phyloP scores from a whole-genome alignment of 1,140 invertebrate species.

The Heterodera schachtii region DNA sequence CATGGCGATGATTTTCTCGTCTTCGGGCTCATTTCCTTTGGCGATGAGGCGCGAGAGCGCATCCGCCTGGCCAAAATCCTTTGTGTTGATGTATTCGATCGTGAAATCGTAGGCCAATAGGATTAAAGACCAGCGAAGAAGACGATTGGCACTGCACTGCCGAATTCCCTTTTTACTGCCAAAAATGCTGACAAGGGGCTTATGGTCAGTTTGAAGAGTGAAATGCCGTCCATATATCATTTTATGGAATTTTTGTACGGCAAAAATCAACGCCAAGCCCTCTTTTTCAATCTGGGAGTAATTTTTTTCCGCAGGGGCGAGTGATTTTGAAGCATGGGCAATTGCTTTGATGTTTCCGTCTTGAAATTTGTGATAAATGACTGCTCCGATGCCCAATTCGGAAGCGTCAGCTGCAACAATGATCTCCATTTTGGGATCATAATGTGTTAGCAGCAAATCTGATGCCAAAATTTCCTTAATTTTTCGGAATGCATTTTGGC shows the following conservation, averaged over 20 bases:
- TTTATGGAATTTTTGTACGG: slow-evolving; percentile 54
- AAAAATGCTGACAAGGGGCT: no score
- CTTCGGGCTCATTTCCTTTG: no score
- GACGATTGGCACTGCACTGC: no score
- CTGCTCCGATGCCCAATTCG: slow-evolving; percentile 68
- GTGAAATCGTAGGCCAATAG: no score
- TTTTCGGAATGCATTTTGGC: slow-evolving; percentile 50
- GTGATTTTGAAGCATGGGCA: slow-evolving; percentile 50
- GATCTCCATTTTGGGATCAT: slow-evolving; percentile 65
- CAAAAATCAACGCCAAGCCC: no score
- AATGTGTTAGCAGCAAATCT: slow-evolving; percentile 61
- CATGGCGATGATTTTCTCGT: no score
- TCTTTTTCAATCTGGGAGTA: slow-evolving; percentile 52
- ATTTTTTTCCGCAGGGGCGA: slow-evolving; percentile 38
- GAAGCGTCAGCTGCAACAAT: slow-evolving; percentile 69
- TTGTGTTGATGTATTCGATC: no score
- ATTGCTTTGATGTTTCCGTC: slow-evolving; percentile 67
- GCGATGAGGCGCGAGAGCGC: no score
- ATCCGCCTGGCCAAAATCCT: no score
- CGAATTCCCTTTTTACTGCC: no score
- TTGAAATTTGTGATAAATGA: slow-evolving; percentile 66
- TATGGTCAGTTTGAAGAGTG: no score
- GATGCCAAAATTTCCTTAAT: slow-evolving; percentile 58
- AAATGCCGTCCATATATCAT: slow-evolving; percentile 69
- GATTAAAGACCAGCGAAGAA: no score